phyloP scores from a whole-genome alignment of 2,797 vertebrate species.

The Stomatorhinus walkeri region DNA sequence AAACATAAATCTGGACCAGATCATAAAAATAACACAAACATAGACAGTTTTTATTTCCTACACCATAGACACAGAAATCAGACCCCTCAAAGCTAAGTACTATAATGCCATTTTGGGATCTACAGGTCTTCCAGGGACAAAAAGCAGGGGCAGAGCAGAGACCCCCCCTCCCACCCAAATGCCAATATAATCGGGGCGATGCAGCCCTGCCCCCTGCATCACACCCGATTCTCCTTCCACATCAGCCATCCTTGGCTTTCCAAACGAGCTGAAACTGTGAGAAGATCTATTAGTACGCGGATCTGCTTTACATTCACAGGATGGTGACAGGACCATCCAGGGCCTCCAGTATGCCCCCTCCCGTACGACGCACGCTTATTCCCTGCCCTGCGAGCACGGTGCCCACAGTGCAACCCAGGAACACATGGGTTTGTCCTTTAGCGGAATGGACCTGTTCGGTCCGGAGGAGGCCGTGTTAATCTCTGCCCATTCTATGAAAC shows the following conservation, averaged over 20 bases:
- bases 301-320: not conserved
- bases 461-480: not conserved
- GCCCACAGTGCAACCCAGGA: not conserved
- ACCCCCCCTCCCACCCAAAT: not conserved
- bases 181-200: not conserved
- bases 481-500: not conserved
- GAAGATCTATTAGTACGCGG: not conserved
- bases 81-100: constrained; percentile 18
- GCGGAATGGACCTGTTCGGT: not conserved
- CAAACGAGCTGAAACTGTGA: not conserved
- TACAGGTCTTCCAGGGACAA: not conserved
- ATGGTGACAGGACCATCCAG: not conserved
- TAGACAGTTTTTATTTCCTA: not conserved
- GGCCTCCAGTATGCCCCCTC: not conserved
- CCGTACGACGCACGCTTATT: not conserved
- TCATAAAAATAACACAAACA: not conserved
- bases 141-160: not conserved
- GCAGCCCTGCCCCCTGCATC: not conserved
- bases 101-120: not conserved
- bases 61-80: constrained; percentile 7
- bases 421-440: not conserved
- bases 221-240: not conserved
- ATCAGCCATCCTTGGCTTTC: not conserved
- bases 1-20: not conserved
- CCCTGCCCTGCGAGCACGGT: not conserved